Percentiles rank a stretch among this genome's conserved stretches.
Conservation (phyloP, 2,797 vertebrate genomes). For the Urocyon cinereoargenteus region DNA sequence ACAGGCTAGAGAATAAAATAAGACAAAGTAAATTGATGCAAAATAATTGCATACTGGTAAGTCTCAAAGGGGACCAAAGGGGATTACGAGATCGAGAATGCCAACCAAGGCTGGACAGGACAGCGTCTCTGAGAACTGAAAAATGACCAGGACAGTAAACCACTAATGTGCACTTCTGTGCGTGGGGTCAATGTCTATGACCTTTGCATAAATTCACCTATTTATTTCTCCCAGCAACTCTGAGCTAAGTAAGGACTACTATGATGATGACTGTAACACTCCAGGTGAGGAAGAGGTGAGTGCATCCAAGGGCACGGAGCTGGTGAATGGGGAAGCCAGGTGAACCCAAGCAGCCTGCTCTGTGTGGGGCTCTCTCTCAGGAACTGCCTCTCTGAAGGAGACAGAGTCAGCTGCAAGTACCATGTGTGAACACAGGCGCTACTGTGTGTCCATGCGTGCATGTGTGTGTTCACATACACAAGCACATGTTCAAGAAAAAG, state of each 20-base stretch:
- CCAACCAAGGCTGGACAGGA: not conserved
- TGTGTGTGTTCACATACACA: no score
- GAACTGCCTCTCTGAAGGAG: not conserved
- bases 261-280: not conserved
- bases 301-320: not conserved
- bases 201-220: not conserved
- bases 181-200: not conserved
- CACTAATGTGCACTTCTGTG: not conserved
- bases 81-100: not conserved
- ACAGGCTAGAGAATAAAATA: not conserved
- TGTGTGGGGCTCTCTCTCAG: no score
- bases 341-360: not conserved
- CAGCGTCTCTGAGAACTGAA: not conserved
- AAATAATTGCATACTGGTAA: not conserved
- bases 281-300: not conserved
- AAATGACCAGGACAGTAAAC: not conserved
- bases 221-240: not conserved
- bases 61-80: not conserved
- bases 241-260: not conserved
- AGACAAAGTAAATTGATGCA: not conserved
- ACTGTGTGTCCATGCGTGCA: no score
- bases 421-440: not conserved
- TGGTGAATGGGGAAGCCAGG: not conserved
- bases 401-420: not conserved
- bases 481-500: not conserved